These are phyloP conservation scores for Noctua janthina DNA, from an alignment of 2,888 invertebrate genomes.

Conservation along the genomic window DNA sequence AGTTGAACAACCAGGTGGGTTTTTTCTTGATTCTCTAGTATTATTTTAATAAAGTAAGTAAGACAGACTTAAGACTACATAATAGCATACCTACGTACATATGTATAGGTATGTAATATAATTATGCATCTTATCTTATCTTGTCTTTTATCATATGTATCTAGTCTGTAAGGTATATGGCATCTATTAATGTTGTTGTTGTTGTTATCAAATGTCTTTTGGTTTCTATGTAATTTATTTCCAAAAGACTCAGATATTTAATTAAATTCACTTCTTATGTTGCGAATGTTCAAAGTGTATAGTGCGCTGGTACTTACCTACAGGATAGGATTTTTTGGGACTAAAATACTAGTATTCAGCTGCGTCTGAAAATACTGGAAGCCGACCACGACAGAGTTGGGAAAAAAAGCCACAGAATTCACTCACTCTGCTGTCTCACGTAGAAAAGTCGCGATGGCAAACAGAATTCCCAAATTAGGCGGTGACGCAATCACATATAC, in stretches of 20 bases:
- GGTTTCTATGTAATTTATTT: not conserved
- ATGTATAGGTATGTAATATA: not conserved
- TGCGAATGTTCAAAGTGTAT: not conserved
- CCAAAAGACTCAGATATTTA: not conserved
- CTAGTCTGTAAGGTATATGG: too few species aligned
- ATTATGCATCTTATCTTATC: not conserved
- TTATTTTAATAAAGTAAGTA: not conserved
- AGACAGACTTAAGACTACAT: not conserved
- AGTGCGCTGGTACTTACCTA: not conserved
- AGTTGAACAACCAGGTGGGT: slow-evolving; percentile 3
- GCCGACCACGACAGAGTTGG: not conserved
- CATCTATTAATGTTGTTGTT: too few species aligned
- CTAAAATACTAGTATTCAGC: not conserved
- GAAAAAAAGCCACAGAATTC: not conserved
- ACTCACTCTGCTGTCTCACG: not conserved
- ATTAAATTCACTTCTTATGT: not conserved
- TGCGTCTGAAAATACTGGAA: not conserved
- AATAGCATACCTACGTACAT: not conserved
- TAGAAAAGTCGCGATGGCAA: not conserved
- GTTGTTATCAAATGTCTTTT: not conserved
- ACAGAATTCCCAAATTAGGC: not conserved
- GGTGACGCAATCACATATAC: not conserved
- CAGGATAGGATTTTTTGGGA: not conserved
- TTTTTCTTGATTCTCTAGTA: too few species aligned
- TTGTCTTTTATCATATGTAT: too few species aligned